Evolutionary conservation across 2,888 invertebrate species (phyloP).

Genomic region (Amiota communis): DNA sequence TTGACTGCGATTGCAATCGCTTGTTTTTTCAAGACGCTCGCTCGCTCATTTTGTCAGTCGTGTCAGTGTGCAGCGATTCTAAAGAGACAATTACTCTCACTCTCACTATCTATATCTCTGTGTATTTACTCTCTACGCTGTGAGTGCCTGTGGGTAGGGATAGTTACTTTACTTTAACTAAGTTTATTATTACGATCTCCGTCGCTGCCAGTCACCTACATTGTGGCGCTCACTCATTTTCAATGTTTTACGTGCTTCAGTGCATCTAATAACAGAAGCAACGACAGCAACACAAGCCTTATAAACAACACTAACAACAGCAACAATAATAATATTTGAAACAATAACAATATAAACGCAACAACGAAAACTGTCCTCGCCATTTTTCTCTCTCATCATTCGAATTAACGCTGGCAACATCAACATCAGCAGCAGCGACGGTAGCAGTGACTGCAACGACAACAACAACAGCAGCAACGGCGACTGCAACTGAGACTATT

Average conservation of each 20-base stretch:
- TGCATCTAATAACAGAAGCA: constrained; percentile 14
- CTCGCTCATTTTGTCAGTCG: constrained; percentile 3
- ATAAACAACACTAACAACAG: constrained; percentile 35
- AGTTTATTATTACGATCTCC: background rate
- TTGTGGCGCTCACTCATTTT: constrained; percentile 12
- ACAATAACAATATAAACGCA: constrained; percentile 37
- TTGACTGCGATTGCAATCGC: constrained; percentile 41
- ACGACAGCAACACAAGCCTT: constrained; percentile 33
- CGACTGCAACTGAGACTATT: constrained; percentile 34
- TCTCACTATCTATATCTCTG: background rate
- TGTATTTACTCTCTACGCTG: background rate
- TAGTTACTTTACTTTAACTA: background rate
- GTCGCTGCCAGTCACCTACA: constrained; percentile 20
- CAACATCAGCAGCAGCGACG: constrained; percentile 34
- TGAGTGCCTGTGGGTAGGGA: background rate
- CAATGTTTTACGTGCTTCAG: constrained; percentile 9
- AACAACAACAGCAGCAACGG: constrained; percentile 38
- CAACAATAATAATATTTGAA: constrained; percentile 31
- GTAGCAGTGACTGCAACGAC: constrained; percentile 47
- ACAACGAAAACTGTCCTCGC: constrained; percentile 32
- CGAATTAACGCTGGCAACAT: constrained; percentile 21
- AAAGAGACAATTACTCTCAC: constrained; percentile 9
- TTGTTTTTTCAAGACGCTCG: background rate
- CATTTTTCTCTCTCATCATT: no score
- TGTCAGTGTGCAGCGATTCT: constrained; percentile 33